phyloP scores from a whole-genome alignment of 2,797 vertebrate genomes.

The Enteromius mattozi region DNA sequence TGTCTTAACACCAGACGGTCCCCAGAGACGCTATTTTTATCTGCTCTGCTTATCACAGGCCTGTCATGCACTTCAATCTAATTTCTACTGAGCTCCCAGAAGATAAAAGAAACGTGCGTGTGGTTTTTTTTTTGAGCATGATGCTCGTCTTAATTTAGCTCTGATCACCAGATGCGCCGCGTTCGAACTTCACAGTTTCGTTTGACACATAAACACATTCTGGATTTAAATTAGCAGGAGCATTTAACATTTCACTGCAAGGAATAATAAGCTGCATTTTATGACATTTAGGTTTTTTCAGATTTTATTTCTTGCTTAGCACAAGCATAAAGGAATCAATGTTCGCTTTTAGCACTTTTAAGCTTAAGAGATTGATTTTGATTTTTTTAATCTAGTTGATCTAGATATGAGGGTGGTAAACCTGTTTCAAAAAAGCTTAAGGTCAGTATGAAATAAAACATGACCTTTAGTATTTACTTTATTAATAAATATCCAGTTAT shows the following conservation, averaged over 20 bases:
- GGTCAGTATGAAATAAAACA: background rate
- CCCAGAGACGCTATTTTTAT: conserved; percentile 48
- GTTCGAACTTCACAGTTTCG: conserved; percentile 16
- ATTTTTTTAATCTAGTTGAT: background rate
- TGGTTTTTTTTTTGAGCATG: background rate
- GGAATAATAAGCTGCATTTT: background rate
- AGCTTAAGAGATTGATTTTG: background rate
- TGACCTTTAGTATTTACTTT: background rate
- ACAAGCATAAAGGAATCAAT: background rate
- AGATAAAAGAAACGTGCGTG: conserved; percentile 27
- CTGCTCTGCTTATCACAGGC: conserved; percentile 46
- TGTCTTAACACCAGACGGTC: conserved; percentile 39
- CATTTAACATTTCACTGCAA: conserved; percentile 14
- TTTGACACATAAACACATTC: conserved; percentile 21
- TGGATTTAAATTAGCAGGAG: conserved; percentile 19
- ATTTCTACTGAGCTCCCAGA: conserved; percentile 35
- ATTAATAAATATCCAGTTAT: background rate
- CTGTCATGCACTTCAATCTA: conserved; percentile 40
- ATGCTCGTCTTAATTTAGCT: conserved; percentile 46
- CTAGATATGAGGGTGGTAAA: background rate
- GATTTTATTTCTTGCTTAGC: background rate
- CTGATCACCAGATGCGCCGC: background rate
- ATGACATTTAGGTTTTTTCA: background rate
- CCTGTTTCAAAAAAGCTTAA: background rate
- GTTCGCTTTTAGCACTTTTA: background rate